A percentile compares a stretch with the other conserved stretches of the same genome.
Evolutionary conservation across 1,140 invertebrate genomes (phyloP).

Genomic region (Danaus plexippus): DNA sequence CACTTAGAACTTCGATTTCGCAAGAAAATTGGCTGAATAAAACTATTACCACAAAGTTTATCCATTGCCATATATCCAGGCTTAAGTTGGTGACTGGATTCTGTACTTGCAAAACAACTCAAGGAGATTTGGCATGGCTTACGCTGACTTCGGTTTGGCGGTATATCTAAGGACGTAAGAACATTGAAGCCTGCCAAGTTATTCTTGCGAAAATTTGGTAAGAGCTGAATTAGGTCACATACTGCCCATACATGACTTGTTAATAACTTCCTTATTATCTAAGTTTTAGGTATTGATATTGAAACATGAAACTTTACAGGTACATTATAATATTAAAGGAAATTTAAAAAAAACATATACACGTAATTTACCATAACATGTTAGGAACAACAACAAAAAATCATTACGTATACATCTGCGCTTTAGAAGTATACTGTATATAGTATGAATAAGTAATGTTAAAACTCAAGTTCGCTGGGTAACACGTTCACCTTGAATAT

Average conservation of each 20-base stretch:
- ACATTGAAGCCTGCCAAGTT: constrained; percentile 45
- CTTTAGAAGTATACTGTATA: background rate
- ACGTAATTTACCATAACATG: too few relatives aligned
- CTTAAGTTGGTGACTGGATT: constrained; percentile 30
- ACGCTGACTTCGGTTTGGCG: constrained; percentile 48
- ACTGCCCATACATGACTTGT: constrained; percentile 11
- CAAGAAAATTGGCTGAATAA: constrained; percentile 19
- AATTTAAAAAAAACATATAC: too few relatives aligned
- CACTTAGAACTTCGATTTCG: constrained; percentile 8
- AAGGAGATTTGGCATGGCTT: constrained; percentile 56
- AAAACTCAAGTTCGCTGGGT: constrained; percentile 24
- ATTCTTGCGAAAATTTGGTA: constrained; percentile 26
- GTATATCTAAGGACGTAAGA: constrained; percentile 28
- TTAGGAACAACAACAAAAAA: too few relatives aligned
- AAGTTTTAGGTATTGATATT: too few relatives aligned
- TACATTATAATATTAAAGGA: too few relatives aligned
- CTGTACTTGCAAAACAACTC: constrained; percentile 48
- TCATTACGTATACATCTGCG: too few relatives aligned
- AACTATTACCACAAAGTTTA: constrained; percentile 27
- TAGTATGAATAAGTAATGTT: constrained; percentile 23
- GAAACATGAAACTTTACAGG: too few relatives aligned
- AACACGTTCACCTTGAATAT: constrained; percentile 26
- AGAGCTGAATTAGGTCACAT: constrained; percentile 16
- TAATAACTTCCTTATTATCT: too few relatives aligned
- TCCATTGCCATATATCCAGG: constrained; percentile 27